Evolutionary conservation across 1,140 invertebrate genomes (phyloP).

Genomic region (Lordiphosa mommai): DNA sequence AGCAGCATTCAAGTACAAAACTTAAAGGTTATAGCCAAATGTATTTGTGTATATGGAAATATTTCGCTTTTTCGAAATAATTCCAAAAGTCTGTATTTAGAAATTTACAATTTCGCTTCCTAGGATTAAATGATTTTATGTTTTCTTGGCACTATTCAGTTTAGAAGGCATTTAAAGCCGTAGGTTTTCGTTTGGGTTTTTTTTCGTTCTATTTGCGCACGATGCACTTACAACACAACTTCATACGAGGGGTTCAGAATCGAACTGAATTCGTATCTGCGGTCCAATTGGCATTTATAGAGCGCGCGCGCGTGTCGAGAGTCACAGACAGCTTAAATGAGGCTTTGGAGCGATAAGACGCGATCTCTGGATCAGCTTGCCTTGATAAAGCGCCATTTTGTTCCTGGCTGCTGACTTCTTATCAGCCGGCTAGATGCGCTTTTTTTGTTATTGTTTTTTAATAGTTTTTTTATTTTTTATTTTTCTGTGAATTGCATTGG

Average conservation of each 20-base stretch:
- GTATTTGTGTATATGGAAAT: slow-evolving; percentile 4
- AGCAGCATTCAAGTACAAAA: slow-evolving; percentile 53
- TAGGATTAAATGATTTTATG: slow-evolving; percentile 1
- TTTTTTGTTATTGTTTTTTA: slow-evolving; percentile 26
- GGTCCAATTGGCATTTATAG: slow-evolving; percentile 46
- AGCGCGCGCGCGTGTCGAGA: slow-evolving; percentile 23
- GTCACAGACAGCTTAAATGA: slow-evolving; percentile 6
- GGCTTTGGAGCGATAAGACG: slow-evolving; percentile 24
- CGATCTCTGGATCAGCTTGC: slow-evolving; percentile 45
- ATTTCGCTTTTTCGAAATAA: slow-evolving; percentile 16
- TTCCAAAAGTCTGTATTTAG: background rate
- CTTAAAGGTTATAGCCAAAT: background rate
- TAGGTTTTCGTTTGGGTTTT: slow-evolving; percentile 12
- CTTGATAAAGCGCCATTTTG: slow-evolving; percentile 60
- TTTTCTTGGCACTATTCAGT: slow-evolving; percentile 1
- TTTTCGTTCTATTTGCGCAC: slow-evolving; percentile 16
- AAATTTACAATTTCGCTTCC: background rate
- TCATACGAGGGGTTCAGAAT: slow-evolving; percentile 39
- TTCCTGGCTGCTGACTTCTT: slow-evolving; percentile 25
- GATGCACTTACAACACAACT: slow-evolving; percentile 13
- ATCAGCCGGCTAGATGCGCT: slow-evolving; percentile 20
- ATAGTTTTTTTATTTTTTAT: slow-evolving; percentile 4
- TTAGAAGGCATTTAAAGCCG: slow-evolving; percentile 47
- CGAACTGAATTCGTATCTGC: slow-evolving; percentile 42
- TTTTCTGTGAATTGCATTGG: background rate